Percentiles rank a stretch among this genome's conserved stretches.
Evolutionary conservation across 1,140 invertebrate species (phyloP).

Genomic region (Sarcophaga bullata): DNA sequence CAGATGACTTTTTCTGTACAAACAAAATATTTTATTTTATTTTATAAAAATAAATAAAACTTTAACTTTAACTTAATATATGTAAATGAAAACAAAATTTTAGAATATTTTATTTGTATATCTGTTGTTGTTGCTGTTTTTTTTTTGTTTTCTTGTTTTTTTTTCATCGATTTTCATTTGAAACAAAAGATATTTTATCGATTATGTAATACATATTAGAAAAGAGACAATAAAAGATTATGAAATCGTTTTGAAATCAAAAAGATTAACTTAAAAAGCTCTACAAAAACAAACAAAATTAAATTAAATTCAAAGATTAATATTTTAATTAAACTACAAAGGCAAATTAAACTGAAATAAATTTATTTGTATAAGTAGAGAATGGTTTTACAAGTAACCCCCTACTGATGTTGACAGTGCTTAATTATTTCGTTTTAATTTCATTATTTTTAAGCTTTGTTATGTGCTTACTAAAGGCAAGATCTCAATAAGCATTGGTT

Average conservation of each 20-base stretch:
- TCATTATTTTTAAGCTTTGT: background rate
- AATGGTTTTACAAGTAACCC: no score
- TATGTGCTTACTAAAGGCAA: background rate
- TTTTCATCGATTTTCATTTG: background rate
- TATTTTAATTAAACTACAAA: no score
- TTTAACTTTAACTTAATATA: background rate
- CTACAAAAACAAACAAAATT: background rate
- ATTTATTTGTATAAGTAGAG: no score
- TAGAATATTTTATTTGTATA: background rate
- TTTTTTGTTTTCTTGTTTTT: no score
- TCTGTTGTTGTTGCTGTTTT: background rate
- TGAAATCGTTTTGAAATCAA: background rate
- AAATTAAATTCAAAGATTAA: background rate
- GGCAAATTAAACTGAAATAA: no score
- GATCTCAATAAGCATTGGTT: background rate
- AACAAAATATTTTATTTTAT: no score
- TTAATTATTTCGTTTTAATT: background rate
- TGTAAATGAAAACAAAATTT: slow-evolving; percentile 15
- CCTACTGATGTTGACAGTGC: background rate
- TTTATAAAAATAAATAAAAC: no score
- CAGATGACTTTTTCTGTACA: no score
- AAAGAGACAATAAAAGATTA: background rate
- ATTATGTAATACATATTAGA: background rate
- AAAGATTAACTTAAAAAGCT: background rate
- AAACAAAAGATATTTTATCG: background rate